These are phyloP conservation scores for Rhyacichthys aspro DNA, from an alignment of 2,797 vertebrate genomes.

Conservation along the genomic window DNA sequence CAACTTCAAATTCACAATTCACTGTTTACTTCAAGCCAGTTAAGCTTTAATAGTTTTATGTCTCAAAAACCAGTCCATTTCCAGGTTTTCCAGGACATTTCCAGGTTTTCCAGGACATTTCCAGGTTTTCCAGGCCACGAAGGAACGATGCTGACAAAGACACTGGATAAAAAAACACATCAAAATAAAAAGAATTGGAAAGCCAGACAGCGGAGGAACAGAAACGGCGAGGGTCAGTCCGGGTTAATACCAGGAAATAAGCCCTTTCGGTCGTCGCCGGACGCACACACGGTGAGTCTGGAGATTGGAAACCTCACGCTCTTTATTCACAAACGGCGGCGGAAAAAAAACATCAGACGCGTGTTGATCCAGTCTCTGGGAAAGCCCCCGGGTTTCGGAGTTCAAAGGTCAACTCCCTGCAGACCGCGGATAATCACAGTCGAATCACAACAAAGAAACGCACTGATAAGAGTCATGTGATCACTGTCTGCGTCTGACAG, in stretches of 20 bases:
- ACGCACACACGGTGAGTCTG: slow-evolving; percentile 2
- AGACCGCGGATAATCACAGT: slow-evolving; percentile 52
- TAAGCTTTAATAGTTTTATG: too few species aligned
- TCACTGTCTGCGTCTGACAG: slow-evolving; percentile 16
- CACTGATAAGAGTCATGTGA: slow-evolving; percentile 62
- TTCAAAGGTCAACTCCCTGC: slow-evolving; percentile 60
- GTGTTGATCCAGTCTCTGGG: slow-evolving; percentile 30
- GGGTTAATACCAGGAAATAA: slow-evolving; percentile 70
- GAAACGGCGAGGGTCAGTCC: slow-evolving; percentile 40
- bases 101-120: too few species aligned
- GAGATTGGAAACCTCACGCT: slow-evolving; percentile 43
- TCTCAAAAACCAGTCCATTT: too few species aligned
- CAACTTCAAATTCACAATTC: too few species aligned
- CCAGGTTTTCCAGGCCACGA: too few species aligned
- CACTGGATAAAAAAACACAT: too few species aligned
- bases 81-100: too few species aligned
- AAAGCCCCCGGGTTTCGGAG: slow-evolving; percentile 64
- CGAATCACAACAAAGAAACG: slow-evolving; percentile 66
- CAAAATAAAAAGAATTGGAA: slow-evolving; percentile 1
- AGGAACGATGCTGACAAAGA: too few species aligned
- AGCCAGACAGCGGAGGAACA: slow-evolving; percentile 7
- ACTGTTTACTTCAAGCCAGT: too few species aligned
- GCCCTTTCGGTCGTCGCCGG: slow-evolving; percentile 30
- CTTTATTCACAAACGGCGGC: slow-evolving; percentile 31
- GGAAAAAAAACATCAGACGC: slow-evolving; percentile 18